Evolutionary conservation across 2,797 vertebrate species (phyloP), one percentile per base, ranked within the genome.

Genomic region (Lithobates sylvaticus): DNA sequence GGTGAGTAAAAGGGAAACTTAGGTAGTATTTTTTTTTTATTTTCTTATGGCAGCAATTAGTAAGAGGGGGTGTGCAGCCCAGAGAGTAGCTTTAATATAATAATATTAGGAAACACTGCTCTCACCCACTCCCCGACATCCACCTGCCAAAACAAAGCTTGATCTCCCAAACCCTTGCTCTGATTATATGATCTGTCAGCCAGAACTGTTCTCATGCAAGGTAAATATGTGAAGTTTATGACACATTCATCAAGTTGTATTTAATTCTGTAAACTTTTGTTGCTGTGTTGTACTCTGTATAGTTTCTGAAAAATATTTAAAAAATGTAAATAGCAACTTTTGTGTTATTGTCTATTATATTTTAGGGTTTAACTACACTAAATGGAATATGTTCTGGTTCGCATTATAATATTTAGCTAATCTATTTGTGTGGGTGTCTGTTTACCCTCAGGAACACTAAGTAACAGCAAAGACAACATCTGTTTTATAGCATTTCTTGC

Each of bases 401-500:
- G 23, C 71, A 47, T 74, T 39, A 47, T 50, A 27, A 13, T 10
- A 50, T 74, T 27, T 74, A 74, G 36, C 13, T 74, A 27, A 44
- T 27, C n/a, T 16, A 74, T 50, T 47, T 15, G 10, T 47, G 72
- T 47, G 39, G 42, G 44, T 50, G 42, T 74, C 72, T 74, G 72
- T 50, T 74, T 10, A 47, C 7, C n/a, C 5, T 74, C 72, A 50
- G 18, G 39, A 73, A 73, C 72, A 47, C 72, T 74, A 74, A 74
- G 39, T 29, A 47, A 27, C 15, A 47, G 44, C 42, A 74, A 42
- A 10, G 10, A 27, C 15, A 44, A 26, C 72, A 74, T 23, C 42
- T 74, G 72, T 74, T 74, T 74, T 50, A 16, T 47, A 74, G n/a
- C 23, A 74, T 15, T 73, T 71, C 34, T 71, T 73, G 23, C n/a